phyloP scores from a whole-genome alignment of 1,140 invertebrate genomes.

The Drosophila persimilis region DNA sequence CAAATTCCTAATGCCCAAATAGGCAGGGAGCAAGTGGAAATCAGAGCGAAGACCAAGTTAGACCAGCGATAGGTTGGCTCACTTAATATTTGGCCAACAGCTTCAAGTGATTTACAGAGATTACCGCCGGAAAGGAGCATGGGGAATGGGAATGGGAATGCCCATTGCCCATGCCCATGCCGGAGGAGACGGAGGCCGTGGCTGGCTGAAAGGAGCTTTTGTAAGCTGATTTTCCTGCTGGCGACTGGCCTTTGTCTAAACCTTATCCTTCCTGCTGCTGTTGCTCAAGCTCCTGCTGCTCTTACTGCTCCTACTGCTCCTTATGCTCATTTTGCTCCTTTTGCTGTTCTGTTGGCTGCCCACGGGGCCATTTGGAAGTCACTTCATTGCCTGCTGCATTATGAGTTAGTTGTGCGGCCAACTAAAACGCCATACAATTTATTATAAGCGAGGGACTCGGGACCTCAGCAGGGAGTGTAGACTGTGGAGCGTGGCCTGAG shows the following conservation, averaged over 20 bases:
- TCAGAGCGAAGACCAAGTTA: conserved; percentile 4
- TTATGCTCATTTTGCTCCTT: conserved; percentile 5
- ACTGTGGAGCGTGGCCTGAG: not conserved
- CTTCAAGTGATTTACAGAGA: conserved; percentile 52
- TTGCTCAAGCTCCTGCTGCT: too few species aligned
- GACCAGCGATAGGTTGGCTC: conserved; percentile 11
- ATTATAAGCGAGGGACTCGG: conserved; percentile 37
- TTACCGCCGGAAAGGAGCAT: conserved; percentile 31
- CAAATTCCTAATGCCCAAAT: conserved; percentile 38
- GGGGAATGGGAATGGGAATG: not conserved
- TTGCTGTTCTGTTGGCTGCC: conserved; percentile 17
- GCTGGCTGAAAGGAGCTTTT: conserved; percentile 42
- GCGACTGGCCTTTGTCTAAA: conserved; percentile 44
- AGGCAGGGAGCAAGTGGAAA: conserved; percentile 19
- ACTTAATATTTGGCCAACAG: conserved; percentile 52
- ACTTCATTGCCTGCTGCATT: conserved; percentile 52
- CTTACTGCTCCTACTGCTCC: too few species aligned
- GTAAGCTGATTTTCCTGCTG: conserved; percentile 57
- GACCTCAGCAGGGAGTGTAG: not conserved
- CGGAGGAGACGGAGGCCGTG: not conserved
- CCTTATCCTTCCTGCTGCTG: conserved; percentile 18
- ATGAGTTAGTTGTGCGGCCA: conserved; percentile 55
- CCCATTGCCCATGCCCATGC: too few species aligned
- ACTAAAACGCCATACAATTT: conserved; percentile 63
- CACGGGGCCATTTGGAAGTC: conserved; percentile 48